Base-by-base conservation (phyloP, 2,797 vertebrate genomes). In the Oreochromis mossambicus region DNA sequence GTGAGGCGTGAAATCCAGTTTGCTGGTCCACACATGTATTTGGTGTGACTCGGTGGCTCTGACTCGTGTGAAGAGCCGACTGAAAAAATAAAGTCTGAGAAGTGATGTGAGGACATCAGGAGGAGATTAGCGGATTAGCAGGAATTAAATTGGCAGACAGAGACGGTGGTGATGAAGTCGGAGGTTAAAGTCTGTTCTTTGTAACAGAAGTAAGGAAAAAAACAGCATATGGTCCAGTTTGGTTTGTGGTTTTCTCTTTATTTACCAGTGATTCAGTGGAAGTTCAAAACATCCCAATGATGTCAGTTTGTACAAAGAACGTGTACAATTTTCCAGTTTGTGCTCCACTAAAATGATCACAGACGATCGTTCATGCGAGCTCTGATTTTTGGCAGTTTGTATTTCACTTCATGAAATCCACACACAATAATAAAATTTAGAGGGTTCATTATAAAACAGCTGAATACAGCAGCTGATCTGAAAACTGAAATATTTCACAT, bases 101-200 rank as follows among this genome's bases (percentile, higher is more conserved):
- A 79, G 61, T 58, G 73, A 63, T 14, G 77, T 38, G 70, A 77
- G 29, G 68, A 70, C 15, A n/a, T 68, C 4, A 10, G 14, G 17
- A 82, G 78, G 52, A 93, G 89, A 92, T 93, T 92, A 94, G 83
- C 10, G 87, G 89, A 90, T 92, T 94, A 94, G 52, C 63, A 41
- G 77, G 21, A 90, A 85, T 76, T 77, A 52, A 90, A 88, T 89
- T 86, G 51, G 21, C 54, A 9, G 52, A 29, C 68, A 13, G 79
- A 54, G 78, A 12, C 82, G 7, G 46, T 2, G 56, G 43, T 10
- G 83, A 85, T 78, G 56, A 82, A 87, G 87, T 83, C 78, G 82
- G n/a, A 26, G 78, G 83, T 85, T 84, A 73, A 2, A 41, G 32
- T 61, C 7, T 34, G 70, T 14, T 46, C 15, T 26, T 48, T 36